phyloP scores from a whole-genome alignment of 1,140 invertebrate genomes.

The Matsumurasca onukii region DNA sequence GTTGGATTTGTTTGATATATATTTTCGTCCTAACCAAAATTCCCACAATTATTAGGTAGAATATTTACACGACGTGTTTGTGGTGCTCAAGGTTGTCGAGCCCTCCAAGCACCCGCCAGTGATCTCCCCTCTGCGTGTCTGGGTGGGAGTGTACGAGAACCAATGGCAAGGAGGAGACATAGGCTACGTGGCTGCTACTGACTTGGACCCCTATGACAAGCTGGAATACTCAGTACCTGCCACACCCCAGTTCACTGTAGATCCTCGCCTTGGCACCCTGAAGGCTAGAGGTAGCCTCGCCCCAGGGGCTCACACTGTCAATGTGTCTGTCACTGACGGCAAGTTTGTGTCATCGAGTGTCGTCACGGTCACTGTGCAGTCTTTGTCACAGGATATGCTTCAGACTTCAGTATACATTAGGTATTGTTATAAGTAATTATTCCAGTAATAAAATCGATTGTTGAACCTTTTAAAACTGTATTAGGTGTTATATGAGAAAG shows the following conservation, averaged over 20 bases:
- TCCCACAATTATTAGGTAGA: not conserved
- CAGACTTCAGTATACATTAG: slow-evolving; percentile 12
- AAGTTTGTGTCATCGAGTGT: not conserved
- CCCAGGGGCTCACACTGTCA: not conserved
- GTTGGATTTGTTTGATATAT: too few species aligned
- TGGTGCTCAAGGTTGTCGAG: not conserved
- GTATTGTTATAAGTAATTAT: too few species aligned
- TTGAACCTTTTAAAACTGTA: too few species aligned
- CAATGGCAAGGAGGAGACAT: slow-evolving; percentile 13
- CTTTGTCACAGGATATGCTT: slow-evolving; percentile 4
- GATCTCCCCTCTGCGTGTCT: not conserved
- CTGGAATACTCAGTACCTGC: not conserved
- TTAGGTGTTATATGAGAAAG: too few species aligned
- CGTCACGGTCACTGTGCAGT: not conserved
- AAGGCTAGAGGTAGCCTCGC: slow-evolving; percentile 8
- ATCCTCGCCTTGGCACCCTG: not conserved
- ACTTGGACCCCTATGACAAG: slow-evolving; percentile 18
- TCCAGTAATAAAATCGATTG: too few species aligned
- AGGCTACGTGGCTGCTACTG: not conserved
- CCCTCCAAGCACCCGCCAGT: slow-evolving; percentile 15
- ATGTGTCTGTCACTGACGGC: slow-evolving; percentile 5
- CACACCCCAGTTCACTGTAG: not conserved
- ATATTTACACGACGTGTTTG: not conserved
- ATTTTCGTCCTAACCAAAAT: too few species aligned
- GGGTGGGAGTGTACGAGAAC: slow-evolving; percentile 10